Conservation (phyloP, 1,140 invertebrate species). For the Drosophila miranda region DNA sequence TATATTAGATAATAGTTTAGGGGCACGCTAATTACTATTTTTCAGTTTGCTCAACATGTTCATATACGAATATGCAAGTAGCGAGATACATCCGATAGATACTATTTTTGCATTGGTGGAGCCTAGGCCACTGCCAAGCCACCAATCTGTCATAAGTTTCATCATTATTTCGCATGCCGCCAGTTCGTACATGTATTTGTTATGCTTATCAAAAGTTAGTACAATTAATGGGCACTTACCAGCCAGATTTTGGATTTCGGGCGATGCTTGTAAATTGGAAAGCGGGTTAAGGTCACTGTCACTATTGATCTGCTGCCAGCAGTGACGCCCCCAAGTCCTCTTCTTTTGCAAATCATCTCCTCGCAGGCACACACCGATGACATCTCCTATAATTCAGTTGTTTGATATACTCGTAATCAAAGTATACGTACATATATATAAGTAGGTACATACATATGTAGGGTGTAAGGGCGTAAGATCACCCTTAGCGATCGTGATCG, state of each 20-base stretch:
- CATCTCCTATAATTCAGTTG: background rate
- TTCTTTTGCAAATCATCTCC: slow-evolving; percentile 43
- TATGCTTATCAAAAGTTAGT: slow-evolving; percentile 28
- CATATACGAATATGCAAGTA: too few species aligned
- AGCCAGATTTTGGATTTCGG: background rate
- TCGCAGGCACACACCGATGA: slow-evolving; percentile 7
- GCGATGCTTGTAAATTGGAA: slow-evolving; percentile 9
- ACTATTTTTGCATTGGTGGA: slow-evolving; percentile 11
- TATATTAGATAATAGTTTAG: slow-evolving; percentile 4
- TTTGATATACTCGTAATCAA: too few species aligned
- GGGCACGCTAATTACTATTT: slow-evolving; percentile 44
- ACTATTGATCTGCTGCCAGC: background rate
- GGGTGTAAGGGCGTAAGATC: too few species aligned
- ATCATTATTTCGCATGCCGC: too few species aligned
- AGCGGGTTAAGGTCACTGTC: slow-evolving; percentile 39
- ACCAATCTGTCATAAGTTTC: too few species aligned
- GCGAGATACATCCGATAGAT: too few species aligned
- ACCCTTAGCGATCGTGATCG: too few species aligned
- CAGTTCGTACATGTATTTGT: background rate
- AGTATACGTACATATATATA: too few species aligned
- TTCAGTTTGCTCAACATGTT: background rate
- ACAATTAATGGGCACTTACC: slow-evolving; percentile 45
- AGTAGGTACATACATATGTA: too few species aligned
- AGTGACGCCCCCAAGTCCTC: slow-evolving; percentile 1
- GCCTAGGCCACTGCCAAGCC: too few species aligned